Evolutionary conservation across 2,797 vertebrate species (phyloP), one percentile per base, ranked within the genome.

Genomic region (Parambassis ranga): DNA sequence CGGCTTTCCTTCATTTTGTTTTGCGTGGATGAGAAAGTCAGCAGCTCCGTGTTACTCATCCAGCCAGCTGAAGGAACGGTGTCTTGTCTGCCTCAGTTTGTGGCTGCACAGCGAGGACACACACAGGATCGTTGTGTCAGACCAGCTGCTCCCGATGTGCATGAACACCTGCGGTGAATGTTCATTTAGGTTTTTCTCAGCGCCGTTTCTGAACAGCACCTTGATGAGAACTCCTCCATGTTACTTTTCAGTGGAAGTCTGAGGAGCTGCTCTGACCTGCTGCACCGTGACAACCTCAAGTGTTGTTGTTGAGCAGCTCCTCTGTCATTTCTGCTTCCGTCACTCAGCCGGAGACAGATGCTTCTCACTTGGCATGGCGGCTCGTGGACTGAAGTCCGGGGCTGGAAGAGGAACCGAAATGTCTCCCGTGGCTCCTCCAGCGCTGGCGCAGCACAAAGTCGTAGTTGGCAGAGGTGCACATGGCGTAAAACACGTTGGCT

Each of bases 401-500:
- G 33, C 91, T 91, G 42, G 81, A 83, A 2, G 80, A 55, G 5
- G 75, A 66, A 48, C 76, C 55, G 0, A 74, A 19, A 8, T 51
- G 53, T 33, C 75, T 87, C 14, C 72, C n/a, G n/a, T 81, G 77
- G 51, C 27, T 70, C 42, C 65, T 82, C 80, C 85, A 90, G 73
- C 90, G 93, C 60, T 62, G 89, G 8, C 92, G 90, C 22, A 97
- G 85, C 47, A 95, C 75, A 55, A 97, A 96, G 89, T 96, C 93
- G 6, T 93, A 93, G 42, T 94, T 92, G 75, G 86, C 86, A 0
- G 89, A 79, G 18, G 95, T 94, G 66, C 90, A 93, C 96, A 97
- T 96, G n/a, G 95, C 95, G 5, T 97, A 97, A 89, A 95, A 97
- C 1, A 95, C 94, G 0, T 97, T 97, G 79, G 94, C 94, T 6